Conservation (phyloP, 1,140 invertebrate species). For the Eumeta japonica region DNA sequence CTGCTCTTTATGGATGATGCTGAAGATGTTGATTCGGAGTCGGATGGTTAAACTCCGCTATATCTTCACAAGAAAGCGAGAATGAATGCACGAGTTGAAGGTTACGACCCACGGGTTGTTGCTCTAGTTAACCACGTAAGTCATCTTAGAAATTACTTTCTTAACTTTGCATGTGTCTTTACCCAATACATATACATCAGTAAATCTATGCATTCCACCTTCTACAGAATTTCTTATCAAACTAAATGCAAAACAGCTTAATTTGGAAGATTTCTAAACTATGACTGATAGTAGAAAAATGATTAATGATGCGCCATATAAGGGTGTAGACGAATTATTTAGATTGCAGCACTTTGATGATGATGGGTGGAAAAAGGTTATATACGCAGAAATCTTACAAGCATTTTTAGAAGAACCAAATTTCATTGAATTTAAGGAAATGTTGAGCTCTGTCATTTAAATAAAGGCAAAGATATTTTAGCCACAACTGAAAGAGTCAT, state of each 20-base stretch:
- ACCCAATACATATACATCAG: no score
- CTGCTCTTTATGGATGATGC: not conserved
- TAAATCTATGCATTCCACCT: not conserved
- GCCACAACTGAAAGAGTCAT: conserved; percentile 9
- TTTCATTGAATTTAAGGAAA: conserved; percentile 14
- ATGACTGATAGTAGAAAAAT: conserved; percentile 1
- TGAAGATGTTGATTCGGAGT: conserved; percentile 1
- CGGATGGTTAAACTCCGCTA: not conserved
- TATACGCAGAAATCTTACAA: conserved; percentile 4
- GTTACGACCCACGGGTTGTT: conserved; percentile 1
- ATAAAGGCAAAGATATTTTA: conserved; percentile 10
- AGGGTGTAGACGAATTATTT: not conserved
- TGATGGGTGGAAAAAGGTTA: conserved; percentile 1
- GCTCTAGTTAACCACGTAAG: conserved; percentile 3
- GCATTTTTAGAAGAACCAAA: conserved; percentile 11
- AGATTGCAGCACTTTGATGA: conserved; percentile 5
- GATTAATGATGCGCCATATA: not conserved
- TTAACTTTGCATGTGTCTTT: not conserved
- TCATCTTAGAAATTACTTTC: conserved; percentile 1
- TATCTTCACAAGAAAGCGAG: not conserved
- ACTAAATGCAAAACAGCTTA: not conserved
- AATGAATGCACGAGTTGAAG: not conserved
- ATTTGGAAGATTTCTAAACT: conserved; percentile 4
- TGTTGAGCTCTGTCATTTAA: conserved; percentile 15
- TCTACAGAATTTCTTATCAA: conserved; percentile 1